phyloP scores from a whole-genome alignment of 2,113 vertebrate genomes.

The Sceloporus tristichus region DNA sequence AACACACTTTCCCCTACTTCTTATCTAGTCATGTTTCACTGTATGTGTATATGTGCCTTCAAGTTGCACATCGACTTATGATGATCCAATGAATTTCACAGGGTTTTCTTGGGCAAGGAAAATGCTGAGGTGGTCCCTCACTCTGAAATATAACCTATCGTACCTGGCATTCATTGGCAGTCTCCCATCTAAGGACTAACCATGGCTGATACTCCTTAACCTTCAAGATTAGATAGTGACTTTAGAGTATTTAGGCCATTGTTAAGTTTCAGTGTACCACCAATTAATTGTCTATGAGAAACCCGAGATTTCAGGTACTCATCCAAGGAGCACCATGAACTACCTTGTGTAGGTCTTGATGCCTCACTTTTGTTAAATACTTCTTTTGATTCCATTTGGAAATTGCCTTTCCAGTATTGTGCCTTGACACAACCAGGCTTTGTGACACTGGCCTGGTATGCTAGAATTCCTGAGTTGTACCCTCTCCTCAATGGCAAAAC shows the following conservation, averaged over 20 bases:
- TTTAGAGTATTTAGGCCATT: too few relatives aligned
- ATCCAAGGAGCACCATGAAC: neutral
- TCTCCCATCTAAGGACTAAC: too few relatives aligned
- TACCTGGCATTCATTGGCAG: too few relatives aligned
- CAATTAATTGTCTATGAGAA: neutral
- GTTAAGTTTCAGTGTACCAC: neutral
- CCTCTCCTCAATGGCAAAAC: too few relatives aligned
- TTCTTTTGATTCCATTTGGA: neutral
- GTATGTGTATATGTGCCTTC: too few relatives aligned
- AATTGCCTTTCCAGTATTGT: neutral
- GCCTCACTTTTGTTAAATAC: neutral
- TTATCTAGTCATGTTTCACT: neutral
- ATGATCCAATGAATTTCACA: too few relatives aligned
- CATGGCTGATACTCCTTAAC: too few relatives aligned
- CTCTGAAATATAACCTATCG: too few relatives aligned
- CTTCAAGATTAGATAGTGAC: too few relatives aligned
- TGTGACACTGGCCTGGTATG: neutral
- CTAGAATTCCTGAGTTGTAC: neutral
- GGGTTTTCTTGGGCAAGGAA: too few relatives aligned
- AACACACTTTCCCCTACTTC: neutral
- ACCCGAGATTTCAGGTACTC: neutral
- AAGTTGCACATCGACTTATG: too few relatives aligned
- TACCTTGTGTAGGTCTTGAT: neutral
- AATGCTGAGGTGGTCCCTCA: too few relatives aligned
- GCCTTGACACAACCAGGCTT: neutral